Evolutionary conservation across 2,797 vertebrate species (phyloP).

Genomic region (Hippopotamyrus pictus): DNA sequence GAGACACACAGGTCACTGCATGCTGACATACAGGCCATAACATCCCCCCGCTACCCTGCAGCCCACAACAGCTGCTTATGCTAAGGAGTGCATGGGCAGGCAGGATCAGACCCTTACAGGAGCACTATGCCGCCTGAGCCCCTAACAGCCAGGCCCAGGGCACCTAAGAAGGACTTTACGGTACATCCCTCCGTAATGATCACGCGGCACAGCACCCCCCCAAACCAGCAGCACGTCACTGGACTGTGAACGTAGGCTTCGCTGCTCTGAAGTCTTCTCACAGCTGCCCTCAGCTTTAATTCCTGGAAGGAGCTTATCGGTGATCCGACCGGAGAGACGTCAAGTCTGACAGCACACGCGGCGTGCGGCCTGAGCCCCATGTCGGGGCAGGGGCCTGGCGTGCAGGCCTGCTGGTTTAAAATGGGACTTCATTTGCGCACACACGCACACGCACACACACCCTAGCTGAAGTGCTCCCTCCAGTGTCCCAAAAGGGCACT

Average conservation of each 20-base stretch:
- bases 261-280: background rate
- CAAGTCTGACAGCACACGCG: background rate
- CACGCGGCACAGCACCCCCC: background rate
- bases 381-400: background rate
- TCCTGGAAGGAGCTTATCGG: background rate
- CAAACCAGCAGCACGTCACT: background rate
- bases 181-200: background rate
- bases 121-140: background rate
- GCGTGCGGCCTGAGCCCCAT: background rate
- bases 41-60: background rate
- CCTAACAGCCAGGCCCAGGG: background rate
- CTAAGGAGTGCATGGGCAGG: background rate
- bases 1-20: slow-evolving; percentile 14
- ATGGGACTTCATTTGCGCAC: background rate
- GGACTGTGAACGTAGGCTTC: background rate
- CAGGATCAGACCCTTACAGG: background rate
- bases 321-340: background rate
- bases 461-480: background rate
- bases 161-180: background rate
- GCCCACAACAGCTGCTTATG: background rate
- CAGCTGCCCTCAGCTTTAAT: background rate
- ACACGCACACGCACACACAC: background rate
- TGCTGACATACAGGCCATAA: background rate
- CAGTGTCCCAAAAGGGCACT: background rate
- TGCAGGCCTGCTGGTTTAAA: background rate